Evolutionary conservation across 2,797 vertebrate genomes (phyloP).

Genomic region (Helicolenus hilgendorfi): DNA sequence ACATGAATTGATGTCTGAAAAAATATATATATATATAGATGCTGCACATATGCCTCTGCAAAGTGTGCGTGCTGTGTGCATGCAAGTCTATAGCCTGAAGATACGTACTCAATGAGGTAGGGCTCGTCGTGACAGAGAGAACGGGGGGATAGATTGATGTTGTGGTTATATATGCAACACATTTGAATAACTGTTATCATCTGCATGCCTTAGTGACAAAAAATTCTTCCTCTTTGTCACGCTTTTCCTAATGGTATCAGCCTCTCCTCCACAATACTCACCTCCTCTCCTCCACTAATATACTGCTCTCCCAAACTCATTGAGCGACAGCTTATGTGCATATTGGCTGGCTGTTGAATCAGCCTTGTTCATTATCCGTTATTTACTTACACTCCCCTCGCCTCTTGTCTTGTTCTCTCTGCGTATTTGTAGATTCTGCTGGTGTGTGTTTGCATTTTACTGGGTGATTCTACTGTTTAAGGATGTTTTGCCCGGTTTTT

Average conservation of each 20-base stretch:
- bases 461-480: constrained; percentile 18
- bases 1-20: constrained; percentile 10
- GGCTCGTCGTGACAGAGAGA: background rate
- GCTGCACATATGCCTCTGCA: background rate
- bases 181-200: constrained; percentile 29
- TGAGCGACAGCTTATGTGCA: constrained; percentile 25
- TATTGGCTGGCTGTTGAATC: constrained; percentile 24
- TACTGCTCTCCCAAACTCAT: constrained; percentile 45
- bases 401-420: background rate
- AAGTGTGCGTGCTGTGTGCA: background rate
- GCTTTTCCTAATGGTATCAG: background rate
- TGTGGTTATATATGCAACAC: background rate
- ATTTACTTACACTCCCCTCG: constrained; percentile 10
- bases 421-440: constrained; percentile 4
- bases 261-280: constrained; percentile 5
- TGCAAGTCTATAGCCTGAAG: background rate
- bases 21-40: background rate
- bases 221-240: constrained; percentile 7
- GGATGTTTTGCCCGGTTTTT: constrained; percentile 9
- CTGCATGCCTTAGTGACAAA: background rate
- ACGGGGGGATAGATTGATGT: background rate
- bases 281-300: constrained; percentile 6
- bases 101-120: background rate
- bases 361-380: constrained; percentile 16
- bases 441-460: background rate